Conservation (phyloP, 2,797 vertebrate genomes). For the Acanthiza pusilla region DNA sequence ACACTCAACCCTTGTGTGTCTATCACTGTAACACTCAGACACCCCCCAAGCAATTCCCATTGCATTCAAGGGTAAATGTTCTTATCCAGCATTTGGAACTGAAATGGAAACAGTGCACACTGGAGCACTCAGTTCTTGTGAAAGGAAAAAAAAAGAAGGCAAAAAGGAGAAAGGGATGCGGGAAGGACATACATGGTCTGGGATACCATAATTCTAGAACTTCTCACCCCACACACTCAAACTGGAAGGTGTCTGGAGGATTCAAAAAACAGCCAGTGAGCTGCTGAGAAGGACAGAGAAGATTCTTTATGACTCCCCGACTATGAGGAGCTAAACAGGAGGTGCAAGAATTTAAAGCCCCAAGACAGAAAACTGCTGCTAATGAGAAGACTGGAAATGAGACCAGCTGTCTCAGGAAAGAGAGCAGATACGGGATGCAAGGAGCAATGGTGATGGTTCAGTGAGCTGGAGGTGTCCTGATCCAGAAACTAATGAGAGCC, state of each 20-base stretch:
- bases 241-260: not conserved
- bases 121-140: not conserved
- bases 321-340: not conserved
- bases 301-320: not conserved
- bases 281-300: not conserved
- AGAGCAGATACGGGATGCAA: not conserved
- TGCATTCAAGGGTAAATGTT: not conserved
- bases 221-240: not conserved
- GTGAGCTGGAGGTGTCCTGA: not conserved
- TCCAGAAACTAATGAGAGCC: not conserved
- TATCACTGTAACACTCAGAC: not conserved
- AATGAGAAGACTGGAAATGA: not conserved
- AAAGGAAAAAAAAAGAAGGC: not conserved
- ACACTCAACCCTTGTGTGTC: not conserved
- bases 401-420: not conserved
- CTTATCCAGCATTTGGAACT: not conserved
- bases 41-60: not conserved
- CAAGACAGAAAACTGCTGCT: not conserved
- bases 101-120: not conserved
- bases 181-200: not conserved
- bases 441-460: not conserved
- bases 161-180: not conserved
- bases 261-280: not conserved
- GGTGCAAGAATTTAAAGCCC: not conserved
- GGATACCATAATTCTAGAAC: not conserved